These are phyloP conservation scores for Zosterops hypoxanthus DNA, from an alignment of 2,113 vertebrate genomes.

Conservation along the genomic window DNA sequence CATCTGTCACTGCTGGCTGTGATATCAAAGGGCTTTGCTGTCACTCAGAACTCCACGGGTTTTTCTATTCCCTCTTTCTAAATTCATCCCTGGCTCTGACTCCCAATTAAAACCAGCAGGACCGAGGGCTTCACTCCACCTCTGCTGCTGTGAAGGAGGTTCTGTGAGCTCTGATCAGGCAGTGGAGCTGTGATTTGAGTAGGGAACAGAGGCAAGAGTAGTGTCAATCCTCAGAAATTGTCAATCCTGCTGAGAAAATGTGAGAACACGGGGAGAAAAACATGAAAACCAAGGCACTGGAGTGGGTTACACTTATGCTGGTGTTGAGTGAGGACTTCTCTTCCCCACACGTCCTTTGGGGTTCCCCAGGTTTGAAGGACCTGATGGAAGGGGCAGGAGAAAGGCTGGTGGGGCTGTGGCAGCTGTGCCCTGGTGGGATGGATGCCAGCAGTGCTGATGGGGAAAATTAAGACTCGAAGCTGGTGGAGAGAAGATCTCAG, in stretches of 20 bases:
- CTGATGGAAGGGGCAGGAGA: neutral
- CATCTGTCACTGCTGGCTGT: constrained; percentile 42
- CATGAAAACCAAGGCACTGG: neutral
- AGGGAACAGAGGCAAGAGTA: neutral
- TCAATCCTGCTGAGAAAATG: neutral
- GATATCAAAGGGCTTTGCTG: constrained; percentile 8
- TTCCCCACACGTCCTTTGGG: accelerated
- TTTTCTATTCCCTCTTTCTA: neutral
- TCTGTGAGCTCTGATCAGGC: neutral
- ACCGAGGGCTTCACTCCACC: neutral
- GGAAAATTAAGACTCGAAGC: accelerated
- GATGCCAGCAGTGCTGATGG: neutral
- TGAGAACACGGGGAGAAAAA: neutral
- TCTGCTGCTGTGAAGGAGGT: neutral
- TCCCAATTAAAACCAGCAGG: neutral
- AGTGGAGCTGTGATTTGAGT: neutral
- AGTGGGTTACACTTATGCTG: accelerated
- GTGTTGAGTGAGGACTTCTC: neutral
- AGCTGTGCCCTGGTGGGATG: accelerated
- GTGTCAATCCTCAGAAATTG: neutral
- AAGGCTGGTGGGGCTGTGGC: neutral
- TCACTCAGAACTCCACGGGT: neutral
- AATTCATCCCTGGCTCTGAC: neutral
- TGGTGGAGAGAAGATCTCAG: neutral
- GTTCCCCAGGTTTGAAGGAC: neutral